These are phyloP conservation scores for Apocheima hispidaria DNA, from an alignment of 2,888 invertebrate species.

Conservation along the genomic window DNA sequence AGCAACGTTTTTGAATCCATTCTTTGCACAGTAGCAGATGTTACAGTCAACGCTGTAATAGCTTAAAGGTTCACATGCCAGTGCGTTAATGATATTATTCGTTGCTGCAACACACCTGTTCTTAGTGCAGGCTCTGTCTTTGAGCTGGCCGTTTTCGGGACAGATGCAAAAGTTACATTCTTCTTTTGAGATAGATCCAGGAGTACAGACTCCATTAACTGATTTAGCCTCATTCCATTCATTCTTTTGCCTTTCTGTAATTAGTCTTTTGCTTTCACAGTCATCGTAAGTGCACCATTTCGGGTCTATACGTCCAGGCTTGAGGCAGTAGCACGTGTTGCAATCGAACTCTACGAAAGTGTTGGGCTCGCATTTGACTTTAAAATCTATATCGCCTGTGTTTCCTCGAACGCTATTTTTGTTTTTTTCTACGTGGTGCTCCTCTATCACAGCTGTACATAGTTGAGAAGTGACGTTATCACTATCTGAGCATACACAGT, in stretches of 20 bases:
- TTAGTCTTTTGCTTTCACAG: conserved; percentile 64
- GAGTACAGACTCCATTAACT: conserved; percentile 56
- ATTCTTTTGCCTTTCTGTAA: conserved; percentile 55
- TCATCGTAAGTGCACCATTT: conserved; percentile 81
- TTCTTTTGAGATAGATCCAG: conserved; percentile 67
- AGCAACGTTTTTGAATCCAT: conserved; percentile 73
- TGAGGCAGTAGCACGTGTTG: conserved; percentile 76
- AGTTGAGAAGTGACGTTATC: conserved; percentile 58
- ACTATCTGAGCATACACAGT: conserved; percentile 70
- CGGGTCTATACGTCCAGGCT: conserved; percentile 69
- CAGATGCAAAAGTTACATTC: conserved; percentile 81
- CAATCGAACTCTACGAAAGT: conserved; percentile 75
- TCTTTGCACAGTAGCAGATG: conserved; percentile 69
- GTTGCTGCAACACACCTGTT: conserved; percentile 57
- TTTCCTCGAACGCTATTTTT: conserved; percentile 12
- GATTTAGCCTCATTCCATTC: conserved; percentile 18
- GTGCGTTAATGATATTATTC: conserved; percentile 46
- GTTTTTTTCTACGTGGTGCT: conserved; percentile 14
- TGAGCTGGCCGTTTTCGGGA: conserved; percentile 61
- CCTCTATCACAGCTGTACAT: conserved; percentile 56
- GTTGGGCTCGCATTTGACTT: conserved; percentile 66
- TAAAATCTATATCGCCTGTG: conserved; percentile 49
- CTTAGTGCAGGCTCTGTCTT: conserved; percentile 69
- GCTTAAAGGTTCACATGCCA: conserved; percentile 69
- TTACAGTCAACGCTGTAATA: conserved; percentile 80